phyloP scores from a whole-genome alignment of 2,888 invertebrate species.

The Saturnia japonica region DNA sequence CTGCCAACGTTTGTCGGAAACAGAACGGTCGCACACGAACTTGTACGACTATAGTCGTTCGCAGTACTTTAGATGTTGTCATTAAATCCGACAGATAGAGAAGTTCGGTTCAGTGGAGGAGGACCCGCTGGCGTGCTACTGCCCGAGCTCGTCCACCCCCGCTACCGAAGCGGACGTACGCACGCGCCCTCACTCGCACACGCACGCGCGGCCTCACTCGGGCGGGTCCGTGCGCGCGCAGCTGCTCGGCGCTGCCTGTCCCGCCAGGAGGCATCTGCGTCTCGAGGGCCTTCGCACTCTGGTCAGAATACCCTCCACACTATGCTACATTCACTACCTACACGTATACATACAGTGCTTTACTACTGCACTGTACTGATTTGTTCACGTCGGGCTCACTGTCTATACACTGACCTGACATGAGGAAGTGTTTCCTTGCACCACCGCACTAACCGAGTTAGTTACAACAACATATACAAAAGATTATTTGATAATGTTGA shows the following conservation, averaged over 20 bases:
- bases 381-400: background rate
- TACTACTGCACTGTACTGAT: background rate
- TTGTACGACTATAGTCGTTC: too few relatives aligned
- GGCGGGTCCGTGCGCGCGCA: constrained; percentile 86
- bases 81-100: constrained; percentile 62
- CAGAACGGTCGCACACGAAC: too few relatives aligned
- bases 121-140: constrained; percentile 88
- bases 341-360: background rate
- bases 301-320: constrained; percentile 34
- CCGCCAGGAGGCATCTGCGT: constrained; percentile 91
- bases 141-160: constrained; percentile 44
- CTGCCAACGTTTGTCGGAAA: too few relatives aligned
- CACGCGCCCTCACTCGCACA: constrained; percentile 60
- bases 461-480: too few relatives aligned
- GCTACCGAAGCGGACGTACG: constrained; percentile 27
- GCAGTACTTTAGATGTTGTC: too few relatives aligned
- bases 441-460: too few relatives aligned
- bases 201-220: constrained; percentile 61
- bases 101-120: constrained; percentile 84
- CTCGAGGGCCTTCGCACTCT: constrained; percentile 91
- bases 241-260: constrained; percentile 90
- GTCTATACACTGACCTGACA: too few relatives aligned
- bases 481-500: background rate
- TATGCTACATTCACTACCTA: background rate
- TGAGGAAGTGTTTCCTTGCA: too few relatives aligned